These are phyloP conservation scores for Pyrrhia umbra DNA, from an alignment of 2,888 invertebrate genomes.

Conservation along the genomic window DNA sequence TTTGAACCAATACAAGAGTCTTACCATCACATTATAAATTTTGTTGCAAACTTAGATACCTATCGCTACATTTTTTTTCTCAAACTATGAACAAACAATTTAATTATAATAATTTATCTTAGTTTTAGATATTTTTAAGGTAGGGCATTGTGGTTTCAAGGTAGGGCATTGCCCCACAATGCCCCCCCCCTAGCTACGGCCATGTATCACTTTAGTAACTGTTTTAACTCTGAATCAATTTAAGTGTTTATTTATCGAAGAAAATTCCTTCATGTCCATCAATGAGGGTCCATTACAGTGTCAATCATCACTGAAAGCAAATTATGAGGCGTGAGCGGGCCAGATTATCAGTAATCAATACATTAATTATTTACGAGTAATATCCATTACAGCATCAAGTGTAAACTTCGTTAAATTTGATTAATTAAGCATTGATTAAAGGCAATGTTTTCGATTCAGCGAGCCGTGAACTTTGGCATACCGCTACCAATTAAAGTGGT, in stretches of 20 bases:
- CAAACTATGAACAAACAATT: no score
- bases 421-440: conserved; percentile 45
- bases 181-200: no score
- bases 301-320: conserved; percentile 17
- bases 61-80: no score
- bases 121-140: no score
- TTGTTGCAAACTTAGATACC: no score
- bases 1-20: no score
- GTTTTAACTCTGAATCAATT: conserved; percentile 13
- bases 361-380: conserved; percentile 37
- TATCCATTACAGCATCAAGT: conserved; percentile 32
- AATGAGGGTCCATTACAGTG: conserved; percentile 16
- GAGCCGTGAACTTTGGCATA: conserved; percentile 22
- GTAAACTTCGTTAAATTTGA: conserved; percentile 32
- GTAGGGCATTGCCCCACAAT: no score
- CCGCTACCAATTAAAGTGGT: conserved; percentile 37
- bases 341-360: conserved; percentile 33
- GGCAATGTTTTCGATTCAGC: conserved; percentile 36
- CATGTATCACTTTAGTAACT: conserved; percentile 22
- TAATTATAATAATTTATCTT: no score
- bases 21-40: no score
- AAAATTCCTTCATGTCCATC: conserved; percentile 4
- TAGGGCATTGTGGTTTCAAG: no score
- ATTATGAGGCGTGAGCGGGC: conserved; percentile 2
- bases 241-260: conserved; percentile 32